Conservation (phyloP, 2,888 invertebrate genomes). For the Cataglyphis rosenhaueri region DNA sequence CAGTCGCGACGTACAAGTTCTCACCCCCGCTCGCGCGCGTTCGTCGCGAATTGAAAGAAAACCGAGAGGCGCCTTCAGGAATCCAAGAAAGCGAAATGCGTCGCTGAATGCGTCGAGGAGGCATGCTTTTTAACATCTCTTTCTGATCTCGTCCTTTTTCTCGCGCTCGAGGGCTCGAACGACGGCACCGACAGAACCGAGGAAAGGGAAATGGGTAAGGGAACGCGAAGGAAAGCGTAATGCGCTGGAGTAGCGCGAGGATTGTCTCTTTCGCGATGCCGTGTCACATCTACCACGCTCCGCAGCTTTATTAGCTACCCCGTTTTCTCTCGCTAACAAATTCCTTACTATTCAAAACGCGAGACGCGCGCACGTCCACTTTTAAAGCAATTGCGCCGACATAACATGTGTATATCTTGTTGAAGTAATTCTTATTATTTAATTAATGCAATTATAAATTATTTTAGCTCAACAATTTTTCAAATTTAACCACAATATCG, state of each 20-base stretch:
- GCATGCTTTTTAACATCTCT: constrained; percentile 68
- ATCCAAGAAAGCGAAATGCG: constrained; percentile 75
- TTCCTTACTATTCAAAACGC: constrained; percentile 44
- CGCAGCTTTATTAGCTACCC: constrained; percentile 68
- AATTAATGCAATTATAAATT: constrained; percentile 18
- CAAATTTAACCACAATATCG: background rate
- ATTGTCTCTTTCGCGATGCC: constrained; percentile 68
- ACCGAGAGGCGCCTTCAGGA: constrained; percentile 69
- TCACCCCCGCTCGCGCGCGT: constrained; percentile 54
- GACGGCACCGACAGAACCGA: constrained; percentile 40
- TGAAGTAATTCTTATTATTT: background rate
- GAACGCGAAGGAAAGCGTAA: constrained; percentile 69
- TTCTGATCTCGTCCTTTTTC: constrained; percentile 54
- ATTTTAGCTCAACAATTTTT: background rate
- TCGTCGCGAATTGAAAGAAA: constrained; percentile 23
- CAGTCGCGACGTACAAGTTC: constrained; percentile 71
- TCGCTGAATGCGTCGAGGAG: constrained; percentile 73
- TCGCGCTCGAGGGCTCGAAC: constrained; percentile 56
- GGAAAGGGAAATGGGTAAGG: constrained; percentile 24
- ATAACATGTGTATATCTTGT: background rate
- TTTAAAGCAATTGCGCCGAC: constrained; percentile 2
- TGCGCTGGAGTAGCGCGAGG: constrained; percentile 67
- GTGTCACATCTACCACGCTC: constrained; percentile 53
- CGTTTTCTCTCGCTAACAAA: constrained; percentile 43
- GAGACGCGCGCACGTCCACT: background rate